Percentiles rank a stretch among this genome's conserved stretches.
phyloP scores from a whole-genome alignment of 2,888 invertebrate genomes.

The Panzeria rudis region DNA sequence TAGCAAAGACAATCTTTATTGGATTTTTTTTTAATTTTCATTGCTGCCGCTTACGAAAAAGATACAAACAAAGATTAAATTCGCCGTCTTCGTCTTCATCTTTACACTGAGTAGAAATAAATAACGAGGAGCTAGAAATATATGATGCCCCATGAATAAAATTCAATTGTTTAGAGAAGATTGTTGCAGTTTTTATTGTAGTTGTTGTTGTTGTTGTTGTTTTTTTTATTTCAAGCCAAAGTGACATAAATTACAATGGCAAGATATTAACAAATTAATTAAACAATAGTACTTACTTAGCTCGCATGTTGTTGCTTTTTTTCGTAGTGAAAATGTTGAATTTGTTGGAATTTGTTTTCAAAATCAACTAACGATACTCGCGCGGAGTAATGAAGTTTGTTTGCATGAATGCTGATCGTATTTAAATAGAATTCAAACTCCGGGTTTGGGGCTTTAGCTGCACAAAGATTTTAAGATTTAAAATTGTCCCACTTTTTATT shows the following conservation, averaged over 20 bases:
- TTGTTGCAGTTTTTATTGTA: constrained; percentile 3
- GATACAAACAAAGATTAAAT: constrained; percentile 43
- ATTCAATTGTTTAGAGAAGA: constrained; percentile 51
- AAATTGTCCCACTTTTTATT: not conserved
- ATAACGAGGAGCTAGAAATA: constrained; percentile 40
- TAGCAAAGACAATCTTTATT: constrained; percentile 60
- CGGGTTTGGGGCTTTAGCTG: not conserved
- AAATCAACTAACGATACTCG: constrained; percentile 34
- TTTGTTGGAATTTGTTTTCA: constrained; percentile 9
- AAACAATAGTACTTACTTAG: constrained; percentile 48
- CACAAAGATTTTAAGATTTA: not conserved
- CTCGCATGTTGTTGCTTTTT: constrained; percentile 10
- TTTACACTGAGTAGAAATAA: constrained; percentile 1
- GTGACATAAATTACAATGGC: constrained; percentile 66
- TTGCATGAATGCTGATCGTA: not conserved
- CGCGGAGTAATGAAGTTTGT: not conserved
- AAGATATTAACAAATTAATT: constrained; percentile 70
- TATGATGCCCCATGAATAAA: constrained; percentile 55
- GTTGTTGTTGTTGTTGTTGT: not conserved
- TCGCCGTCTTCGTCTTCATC: not conserved
- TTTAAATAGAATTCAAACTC: not conserved
- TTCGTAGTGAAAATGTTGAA: constrained; percentile 53
- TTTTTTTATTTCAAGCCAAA: constrained; percentile 32
- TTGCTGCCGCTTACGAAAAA: constrained; percentile 35
- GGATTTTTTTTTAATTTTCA: constrained; percentile 7